Base-by-base conservation (phyloP, 1,140 invertebrate species). In the Bombus huntii region DNA sequence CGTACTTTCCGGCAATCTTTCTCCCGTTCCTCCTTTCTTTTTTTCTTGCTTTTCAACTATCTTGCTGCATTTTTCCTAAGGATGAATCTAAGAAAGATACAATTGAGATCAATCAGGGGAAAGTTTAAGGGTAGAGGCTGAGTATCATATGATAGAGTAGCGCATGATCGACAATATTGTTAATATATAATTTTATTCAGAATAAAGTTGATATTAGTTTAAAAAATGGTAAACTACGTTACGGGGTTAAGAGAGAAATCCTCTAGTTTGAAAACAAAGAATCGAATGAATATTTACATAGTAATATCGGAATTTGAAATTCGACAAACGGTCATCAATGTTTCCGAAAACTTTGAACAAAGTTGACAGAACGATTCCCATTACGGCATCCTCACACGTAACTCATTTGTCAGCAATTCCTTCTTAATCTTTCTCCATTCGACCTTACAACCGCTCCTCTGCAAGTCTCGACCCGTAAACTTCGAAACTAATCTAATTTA, bases 401-500 rank as follows among this genome's bases (percentile, higher is more conserved):
- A 76, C 80, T 82, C 85, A 75, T 83, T 87, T 74, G 85, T 83
- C 85, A 83, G 85, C 85, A 59, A 87, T 83, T 78, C 74, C 74
- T 78, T 81, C 81, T 83, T 87, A 87, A 87, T 87, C 85, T 83
- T 83, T 87, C 73, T 73, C 81, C 68, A 73, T 83, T 83, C 74
- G 81, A 83, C 39, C 85, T 87, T 83, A 83, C 74, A 83, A 66
- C 85, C 74, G 68, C 73, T 77, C 31, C 31, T 78, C 57, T 42
- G 42, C 72, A 66, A 59, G 73, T 77, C 81, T 37, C 68, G 42
- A 8, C 34, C 65, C 73, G 80, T 87, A 87, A 87, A 87, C 81
- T 87, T 83, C 81, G 85, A 87, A 87, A 83, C 85, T 87, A 87
- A 87, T 87, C 85, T 87, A 83, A 87, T 87, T 87, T 87, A 87